These are phyloP conservation scores for Triplophysa tibetana DNA, from an alignment of 2,113 vertebrate genomes.

Conservation along the genomic window DNA sequence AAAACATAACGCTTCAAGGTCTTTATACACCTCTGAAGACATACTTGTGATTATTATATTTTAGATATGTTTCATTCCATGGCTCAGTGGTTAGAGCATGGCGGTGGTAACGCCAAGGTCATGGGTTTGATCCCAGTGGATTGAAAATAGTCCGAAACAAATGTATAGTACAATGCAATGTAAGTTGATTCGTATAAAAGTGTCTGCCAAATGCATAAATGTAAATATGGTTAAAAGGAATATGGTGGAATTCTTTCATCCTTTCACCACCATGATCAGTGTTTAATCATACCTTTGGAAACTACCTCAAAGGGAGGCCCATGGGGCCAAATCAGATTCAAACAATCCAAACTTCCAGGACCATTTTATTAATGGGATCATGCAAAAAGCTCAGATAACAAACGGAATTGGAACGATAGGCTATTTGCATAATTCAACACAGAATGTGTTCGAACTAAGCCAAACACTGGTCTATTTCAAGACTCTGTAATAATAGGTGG, in stretches of 20 bases:
- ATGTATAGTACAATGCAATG: too few relatives aligned
- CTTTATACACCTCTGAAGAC: too few relatives aligned
- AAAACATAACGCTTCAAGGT: too few relatives aligned
- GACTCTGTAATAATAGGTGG: slow-evolving; percentile 31
- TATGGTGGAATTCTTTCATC: slow-evolving; percentile 8
- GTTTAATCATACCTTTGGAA: slow-evolving; percentile 28
- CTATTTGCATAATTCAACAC: slow-evolving; percentile 46
- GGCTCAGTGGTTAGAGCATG: too few relatives aligned
- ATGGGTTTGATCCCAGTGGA: too few relatives aligned
- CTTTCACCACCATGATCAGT: slow-evolving; percentile 3
- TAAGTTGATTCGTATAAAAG: too few relatives aligned
- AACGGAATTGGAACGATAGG: slow-evolving; percentile 26
- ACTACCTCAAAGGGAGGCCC: slow-evolving; percentile 5
- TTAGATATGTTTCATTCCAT: too few relatives aligned
- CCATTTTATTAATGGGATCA: slow-evolving; percentile 38
- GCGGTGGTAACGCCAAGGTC: too few relatives aligned
- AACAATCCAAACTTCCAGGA: slow-evolving; percentile 31
- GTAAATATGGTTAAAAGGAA: too few relatives aligned
- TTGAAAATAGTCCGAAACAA: too few relatives aligned
- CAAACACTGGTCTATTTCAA: slow-evolving; percentile 34
- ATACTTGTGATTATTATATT: too few relatives aligned
- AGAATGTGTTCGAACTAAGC: slow-evolving; percentile 35
- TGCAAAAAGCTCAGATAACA: slow-evolving; percentile 32
- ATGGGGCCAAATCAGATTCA: slow-evolving; percentile 16
- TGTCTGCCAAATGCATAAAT: too few relatives aligned